Evolutionary conservation across 2,888 invertebrate species (phyloP).

Genomic region (Eretmocerus hayati): DNA sequence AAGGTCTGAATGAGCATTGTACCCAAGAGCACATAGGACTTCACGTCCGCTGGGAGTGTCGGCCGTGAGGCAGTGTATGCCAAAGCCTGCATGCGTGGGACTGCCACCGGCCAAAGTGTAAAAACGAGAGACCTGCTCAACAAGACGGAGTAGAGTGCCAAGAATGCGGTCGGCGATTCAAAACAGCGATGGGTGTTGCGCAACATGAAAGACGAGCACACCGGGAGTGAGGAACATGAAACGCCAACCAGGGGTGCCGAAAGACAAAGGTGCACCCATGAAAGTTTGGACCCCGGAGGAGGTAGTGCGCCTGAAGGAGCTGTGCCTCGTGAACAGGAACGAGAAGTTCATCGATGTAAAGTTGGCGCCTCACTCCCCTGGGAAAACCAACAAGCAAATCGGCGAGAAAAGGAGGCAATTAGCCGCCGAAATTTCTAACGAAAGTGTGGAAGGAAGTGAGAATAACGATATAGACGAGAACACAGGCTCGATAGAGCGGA

Average conservation of each 20-base stretch:
- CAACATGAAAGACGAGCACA: slow-evolving; percentile 1
- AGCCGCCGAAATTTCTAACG: no score
- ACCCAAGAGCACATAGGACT: neutral
- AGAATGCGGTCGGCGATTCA: neutral
- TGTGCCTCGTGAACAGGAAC: no score
- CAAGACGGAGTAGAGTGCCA: neutral
- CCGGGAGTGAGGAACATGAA: neutral
- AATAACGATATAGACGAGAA: no score
- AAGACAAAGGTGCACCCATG: neutral
- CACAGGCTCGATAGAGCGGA: neutral
- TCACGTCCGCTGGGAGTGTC: neutral
- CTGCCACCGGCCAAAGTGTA: neutral
- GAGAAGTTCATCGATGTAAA: no score
- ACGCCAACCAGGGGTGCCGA: neutral
- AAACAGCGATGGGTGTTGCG: neutral
- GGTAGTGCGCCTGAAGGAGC: neutral
- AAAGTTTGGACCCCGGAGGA: neutral
- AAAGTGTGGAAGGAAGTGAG: no score
- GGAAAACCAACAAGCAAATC: neutral
- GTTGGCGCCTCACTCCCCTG: neutral
- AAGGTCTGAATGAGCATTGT: neutral
- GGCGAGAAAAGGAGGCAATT: no score
- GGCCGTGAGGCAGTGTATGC: neutral
- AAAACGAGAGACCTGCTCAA: no score
- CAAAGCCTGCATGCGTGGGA: neutral